phyloP scores from a whole-genome alignment of 1,140 invertebrate genomes.

The Heliconius himera region DNA sequence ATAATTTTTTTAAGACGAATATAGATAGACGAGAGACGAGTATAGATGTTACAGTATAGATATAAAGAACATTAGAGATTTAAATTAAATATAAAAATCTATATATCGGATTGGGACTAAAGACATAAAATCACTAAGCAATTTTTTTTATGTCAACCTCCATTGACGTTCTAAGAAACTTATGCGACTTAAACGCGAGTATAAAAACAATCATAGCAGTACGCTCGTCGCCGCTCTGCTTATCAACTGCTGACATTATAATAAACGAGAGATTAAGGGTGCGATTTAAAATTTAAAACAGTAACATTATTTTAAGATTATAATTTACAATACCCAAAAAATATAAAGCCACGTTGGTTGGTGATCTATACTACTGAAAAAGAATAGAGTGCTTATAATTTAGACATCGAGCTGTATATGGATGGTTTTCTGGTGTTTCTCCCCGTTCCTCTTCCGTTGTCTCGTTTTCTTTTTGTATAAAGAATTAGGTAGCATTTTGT shows the following conservation, averaged over 20 bases:
- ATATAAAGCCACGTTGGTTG: too few relatives aligned
- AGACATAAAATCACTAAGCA: background rate
- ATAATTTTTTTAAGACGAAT: too few relatives aligned
- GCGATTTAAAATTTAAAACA: constrained; percentile 8
- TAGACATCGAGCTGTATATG: background rate
- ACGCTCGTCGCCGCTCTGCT: background rate
- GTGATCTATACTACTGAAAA: background rate
- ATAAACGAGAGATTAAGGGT: background rate
- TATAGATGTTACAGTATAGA: too few relatives aligned
- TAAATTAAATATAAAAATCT: background rate
- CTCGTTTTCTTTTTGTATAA: background rate
- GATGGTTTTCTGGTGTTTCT: background rate
- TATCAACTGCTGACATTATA: background rate
- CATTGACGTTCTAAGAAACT: constrained; percentile 2
- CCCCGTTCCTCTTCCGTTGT: too few relatives aligned
- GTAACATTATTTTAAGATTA: constrained; percentile 1
- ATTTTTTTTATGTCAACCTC: background rate
- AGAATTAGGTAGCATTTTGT: too few relatives aligned
- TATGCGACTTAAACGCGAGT: background rate
- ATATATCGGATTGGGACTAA: background rate
- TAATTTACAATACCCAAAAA: constrained; percentile 1
- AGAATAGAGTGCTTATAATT: background rate
- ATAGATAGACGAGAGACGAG: too few relatives aligned
- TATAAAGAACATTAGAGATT: too few relatives aligned
- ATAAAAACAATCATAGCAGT: background rate